Percentiles rank a stretch among this genome's conserved stretches.
Conservation (phyloP, 2,888 invertebrate species). For the Drosophila anomalipes region DNA sequence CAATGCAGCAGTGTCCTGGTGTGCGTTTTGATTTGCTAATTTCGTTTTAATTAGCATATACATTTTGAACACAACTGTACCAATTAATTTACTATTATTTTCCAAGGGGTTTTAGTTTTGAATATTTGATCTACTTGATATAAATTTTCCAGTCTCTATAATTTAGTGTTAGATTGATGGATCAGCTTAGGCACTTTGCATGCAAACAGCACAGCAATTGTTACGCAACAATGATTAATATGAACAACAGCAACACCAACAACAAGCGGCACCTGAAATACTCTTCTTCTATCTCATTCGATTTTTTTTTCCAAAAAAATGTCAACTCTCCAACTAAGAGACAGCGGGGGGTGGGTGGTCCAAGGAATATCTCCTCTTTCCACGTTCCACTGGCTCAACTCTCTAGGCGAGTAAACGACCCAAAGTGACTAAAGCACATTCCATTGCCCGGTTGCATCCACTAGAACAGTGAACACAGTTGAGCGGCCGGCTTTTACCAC, state of each 20-base stretch:
- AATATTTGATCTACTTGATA: not conserved
- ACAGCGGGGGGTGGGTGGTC: conserved; percentile 28
- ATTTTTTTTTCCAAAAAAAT: conserved; percentile 27
- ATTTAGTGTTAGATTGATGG: conserved; percentile 36
- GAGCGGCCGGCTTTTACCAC: conserved; percentile 51
- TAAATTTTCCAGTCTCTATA: conserved; percentile 16
- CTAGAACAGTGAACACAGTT: conserved; percentile 81
- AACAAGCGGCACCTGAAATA: conserved; percentile 24
- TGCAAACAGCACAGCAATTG: conserved; percentile 27
- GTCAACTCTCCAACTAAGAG: conserved; percentile 83
- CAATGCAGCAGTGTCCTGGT: not conserved
- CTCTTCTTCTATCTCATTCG: conserved; percentile 2
- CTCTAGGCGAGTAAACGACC: conserved; percentile 80
- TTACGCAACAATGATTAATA: conserved; percentile 59
- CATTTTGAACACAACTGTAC: conserved; percentile 47
- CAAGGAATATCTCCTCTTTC: conserved; percentile 11
- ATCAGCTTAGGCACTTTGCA: conserved; percentile 38
- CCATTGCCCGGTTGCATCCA: conserved; percentile 62
- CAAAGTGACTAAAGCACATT: conserved; percentile 54
- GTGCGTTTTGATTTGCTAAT: not conserved
- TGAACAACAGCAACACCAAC: conserved; percentile 1
- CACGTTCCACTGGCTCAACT: conserved; percentile 73
- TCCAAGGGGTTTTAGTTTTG: not conserved
- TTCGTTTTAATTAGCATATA: not conserved
- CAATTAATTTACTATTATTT: not conserved